phyloP scores from a whole-genome alignment of 2,888 invertebrate genomes.

The Parapristionchus giblindavisi region DNA sequence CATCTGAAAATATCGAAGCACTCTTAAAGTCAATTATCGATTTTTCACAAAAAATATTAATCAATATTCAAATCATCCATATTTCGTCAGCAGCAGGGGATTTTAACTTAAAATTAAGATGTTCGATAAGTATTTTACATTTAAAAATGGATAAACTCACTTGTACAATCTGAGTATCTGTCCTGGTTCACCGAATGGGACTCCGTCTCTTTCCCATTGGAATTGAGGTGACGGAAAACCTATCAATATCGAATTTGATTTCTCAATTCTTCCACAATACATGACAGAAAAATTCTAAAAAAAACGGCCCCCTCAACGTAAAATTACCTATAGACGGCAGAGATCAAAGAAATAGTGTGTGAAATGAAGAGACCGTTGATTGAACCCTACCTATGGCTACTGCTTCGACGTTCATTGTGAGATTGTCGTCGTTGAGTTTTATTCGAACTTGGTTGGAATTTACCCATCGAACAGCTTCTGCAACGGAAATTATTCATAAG shows the following conservation, averaged over 20 bases:
- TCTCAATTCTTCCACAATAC: too few species aligned
- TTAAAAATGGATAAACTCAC: too few species aligned
- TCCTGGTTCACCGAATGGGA: constrained; percentile 44
- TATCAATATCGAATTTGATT: constrained; percentile 61
- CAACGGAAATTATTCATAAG: neutral
- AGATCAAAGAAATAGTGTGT: neutral
- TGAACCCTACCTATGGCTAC: neutral
- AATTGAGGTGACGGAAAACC: constrained; percentile 68
- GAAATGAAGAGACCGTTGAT: neutral
- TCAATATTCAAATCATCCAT: neutral
- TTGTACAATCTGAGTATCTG: too few species aligned
- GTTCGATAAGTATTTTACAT: too few species aligned
- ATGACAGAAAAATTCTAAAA: too few species aligned
- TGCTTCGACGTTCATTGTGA: neutral
- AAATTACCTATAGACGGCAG: too few species aligned
- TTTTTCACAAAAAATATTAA: neutral
- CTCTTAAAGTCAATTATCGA: neutral
- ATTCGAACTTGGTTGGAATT: neutral
- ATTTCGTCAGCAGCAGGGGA: too few species aligned
- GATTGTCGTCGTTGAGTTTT: neutral
- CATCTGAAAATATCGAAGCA: constrained; percentile 48
- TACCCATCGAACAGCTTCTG: constrained; percentile 14
- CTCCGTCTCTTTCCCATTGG: constrained; percentile 67
- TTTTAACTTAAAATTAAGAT: too few species aligned
- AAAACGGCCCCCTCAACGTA: too few species aligned